Evolutionary conservation across 2,797 vertebrate genomes (phyloP).

Genomic region (Pelobates cultripes): DNA sequence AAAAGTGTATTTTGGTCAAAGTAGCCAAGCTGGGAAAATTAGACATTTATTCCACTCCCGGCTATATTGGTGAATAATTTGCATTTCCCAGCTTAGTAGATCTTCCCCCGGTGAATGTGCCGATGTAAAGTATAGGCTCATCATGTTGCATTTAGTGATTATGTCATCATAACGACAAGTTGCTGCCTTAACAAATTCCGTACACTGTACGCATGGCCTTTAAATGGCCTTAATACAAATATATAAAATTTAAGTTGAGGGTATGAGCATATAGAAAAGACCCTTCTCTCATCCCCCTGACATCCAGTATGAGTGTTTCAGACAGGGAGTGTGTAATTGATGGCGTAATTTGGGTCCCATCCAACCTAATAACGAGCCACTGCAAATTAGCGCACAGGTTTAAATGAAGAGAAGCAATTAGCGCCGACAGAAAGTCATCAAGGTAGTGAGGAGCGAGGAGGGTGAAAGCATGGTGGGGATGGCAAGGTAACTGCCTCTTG

Average conservation of each 20-base stretch:
- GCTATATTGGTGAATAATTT: no score
- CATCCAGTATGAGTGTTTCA: constrained; percentile 47
- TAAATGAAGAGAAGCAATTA: constrained; percentile 74
- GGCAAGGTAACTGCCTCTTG: constrained; percentile 62
- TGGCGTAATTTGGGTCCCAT: constrained; percentile 65
- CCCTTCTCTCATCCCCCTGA: constrained; percentile 27
- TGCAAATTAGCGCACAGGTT: constrained; percentile 68
- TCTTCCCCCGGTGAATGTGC: no score
- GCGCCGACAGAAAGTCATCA: constrained; percentile 69
- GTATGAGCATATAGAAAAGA: constrained; percentile 33
- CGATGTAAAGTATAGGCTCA: no score
- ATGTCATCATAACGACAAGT: background rate
- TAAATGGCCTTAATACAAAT: no score
- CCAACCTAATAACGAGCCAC: constrained; percentile 68
- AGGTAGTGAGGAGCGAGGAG: constrained; percentile 68
- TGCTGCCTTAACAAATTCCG: no score
- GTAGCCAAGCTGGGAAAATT: no score
- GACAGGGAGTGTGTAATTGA: constrained; percentile 63
- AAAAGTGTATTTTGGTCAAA: no score
- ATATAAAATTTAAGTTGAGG: constrained; percentile 1
- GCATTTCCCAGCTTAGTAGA: no score
- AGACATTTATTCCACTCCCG: no score
- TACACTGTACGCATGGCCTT: no score
- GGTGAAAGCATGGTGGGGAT: constrained; percentile 57
- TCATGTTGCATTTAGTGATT: background rate